Evolutionary conservation across 2,797 vertebrate species (phyloP).

Genomic region (Distichodus sexfasciatus): DNA sequence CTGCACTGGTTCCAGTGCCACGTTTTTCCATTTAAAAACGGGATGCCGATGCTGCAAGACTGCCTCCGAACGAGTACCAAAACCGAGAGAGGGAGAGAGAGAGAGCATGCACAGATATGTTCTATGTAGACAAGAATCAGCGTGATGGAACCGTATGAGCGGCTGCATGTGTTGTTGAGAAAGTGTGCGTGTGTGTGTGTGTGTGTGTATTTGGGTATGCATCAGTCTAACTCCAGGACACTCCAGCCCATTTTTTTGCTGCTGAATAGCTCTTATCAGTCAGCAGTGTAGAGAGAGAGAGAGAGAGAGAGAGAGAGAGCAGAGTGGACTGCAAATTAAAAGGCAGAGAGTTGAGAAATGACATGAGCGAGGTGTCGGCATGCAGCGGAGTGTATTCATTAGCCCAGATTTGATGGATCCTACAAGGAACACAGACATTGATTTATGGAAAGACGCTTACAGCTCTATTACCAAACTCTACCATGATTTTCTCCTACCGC

Average conservation of each 20-base stretch:
- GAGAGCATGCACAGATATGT: too few species aligned
- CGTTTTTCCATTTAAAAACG: too few species aligned
- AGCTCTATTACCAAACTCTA: slow-evolving; percentile 33
- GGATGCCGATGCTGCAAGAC: too few species aligned
- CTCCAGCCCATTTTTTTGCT: neutral
- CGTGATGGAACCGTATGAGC: too few species aligned
- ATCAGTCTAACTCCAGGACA: neutral
- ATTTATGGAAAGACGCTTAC: slow-evolving; percentile 43
- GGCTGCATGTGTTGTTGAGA: neutral
- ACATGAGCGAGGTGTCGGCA: neutral
- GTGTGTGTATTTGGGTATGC: neutral
- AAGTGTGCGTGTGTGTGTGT: neutral
- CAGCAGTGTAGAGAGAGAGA: neutral
- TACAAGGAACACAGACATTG: slow-evolving; percentile 27
- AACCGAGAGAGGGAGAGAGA: neutral
- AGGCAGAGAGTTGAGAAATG: slow-evolving; percentile 25
- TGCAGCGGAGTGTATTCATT: slow-evolving; percentile 32
- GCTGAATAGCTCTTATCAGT: neutral
- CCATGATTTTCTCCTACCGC: neutral
- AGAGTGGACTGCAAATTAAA: slow-evolving; percentile 37
- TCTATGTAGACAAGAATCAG: too few species aligned
- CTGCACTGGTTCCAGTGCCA: too few species aligned
- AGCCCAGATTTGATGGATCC: slow-evolving; percentile 33
- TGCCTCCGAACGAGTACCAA: too few species aligned
- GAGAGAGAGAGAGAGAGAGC: slow-evolving; percentile 2